These are phyloP conservation scores for Drusus annulatus DNA, from an alignment of 1,140 invertebrate species.

Conservation along the genomic window DNA sequence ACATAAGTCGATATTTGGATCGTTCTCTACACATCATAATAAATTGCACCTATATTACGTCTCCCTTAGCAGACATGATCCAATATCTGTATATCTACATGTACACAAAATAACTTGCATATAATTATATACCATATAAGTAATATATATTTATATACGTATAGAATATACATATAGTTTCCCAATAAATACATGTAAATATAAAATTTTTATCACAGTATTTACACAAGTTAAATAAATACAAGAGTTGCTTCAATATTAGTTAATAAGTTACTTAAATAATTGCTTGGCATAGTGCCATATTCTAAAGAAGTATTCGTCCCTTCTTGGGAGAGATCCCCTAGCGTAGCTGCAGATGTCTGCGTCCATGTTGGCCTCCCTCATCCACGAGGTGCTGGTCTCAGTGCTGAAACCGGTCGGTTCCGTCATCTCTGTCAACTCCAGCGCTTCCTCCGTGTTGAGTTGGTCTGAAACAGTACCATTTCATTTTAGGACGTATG, in stretches of 20 bases:
- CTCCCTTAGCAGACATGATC: constrained; percentile 42
- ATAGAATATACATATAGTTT: constrained; percentile 10
- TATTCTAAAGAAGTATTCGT: constrained; percentile 96
- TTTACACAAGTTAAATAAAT: constrained; percentile 35
- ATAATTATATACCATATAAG: constrained; percentile 25
- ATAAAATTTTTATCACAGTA: constrained; percentile 51
- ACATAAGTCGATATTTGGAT: background rate
- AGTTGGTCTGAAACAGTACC: constrained; percentile 46
- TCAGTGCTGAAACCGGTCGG: constrained; percentile 89
- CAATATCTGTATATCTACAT: constrained; percentile 6
- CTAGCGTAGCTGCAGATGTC: constrained; percentile 91
- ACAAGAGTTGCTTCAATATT: constrained; percentile 3
- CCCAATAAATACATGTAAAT: constrained; percentile 22
- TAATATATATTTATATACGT: too few relatives aligned
- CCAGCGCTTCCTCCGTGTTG: constrained; percentile 70
- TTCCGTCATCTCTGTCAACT: constrained; percentile 72
- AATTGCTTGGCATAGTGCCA: constrained; percentile 89
- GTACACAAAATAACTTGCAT: constrained; percentile 9
- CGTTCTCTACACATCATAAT: constrained; percentile 33
- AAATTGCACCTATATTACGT: constrained; percentile 58
- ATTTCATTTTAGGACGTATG: background rate
- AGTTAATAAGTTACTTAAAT: constrained; percentile 75
- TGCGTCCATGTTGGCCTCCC: constrained; percentile 93
- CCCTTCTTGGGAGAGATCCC: constrained; percentile 83
- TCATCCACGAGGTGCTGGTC: constrained; percentile 93